Conservation (phyloP, 1,140 invertebrate genomes). For the Acromyrmex heyeri region DNA sequence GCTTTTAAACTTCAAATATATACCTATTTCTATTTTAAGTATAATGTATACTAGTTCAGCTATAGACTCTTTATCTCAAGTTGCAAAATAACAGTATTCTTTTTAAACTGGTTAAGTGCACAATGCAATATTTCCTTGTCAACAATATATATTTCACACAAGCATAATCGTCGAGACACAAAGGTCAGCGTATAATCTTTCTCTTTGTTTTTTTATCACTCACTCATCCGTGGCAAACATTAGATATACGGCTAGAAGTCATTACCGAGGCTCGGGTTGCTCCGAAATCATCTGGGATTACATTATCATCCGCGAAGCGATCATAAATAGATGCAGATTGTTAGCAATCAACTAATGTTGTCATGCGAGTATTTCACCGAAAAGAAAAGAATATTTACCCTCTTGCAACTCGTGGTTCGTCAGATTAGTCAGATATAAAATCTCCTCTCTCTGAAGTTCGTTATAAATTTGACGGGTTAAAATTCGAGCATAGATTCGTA, state of each 20-base stretch:
- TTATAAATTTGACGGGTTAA: slow-evolving; percentile 16
- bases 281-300: neutral
- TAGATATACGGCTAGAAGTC: slow-evolving; percentile 9
- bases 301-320: neutral
- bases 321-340: neutral
- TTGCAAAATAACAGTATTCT: neutral
- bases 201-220: slow-evolving; percentile 1
- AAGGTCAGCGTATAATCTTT: neutral
- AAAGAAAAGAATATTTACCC: slow-evolving; percentile 56
- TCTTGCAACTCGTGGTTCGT: slow-evolving; percentile 26
- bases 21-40: too few species aligned
- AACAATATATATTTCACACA: neutral
- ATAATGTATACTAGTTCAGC: too few species aligned
- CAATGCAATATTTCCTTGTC: neutral
- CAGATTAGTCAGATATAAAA: slow-evolving; percentile 67
- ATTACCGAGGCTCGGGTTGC: neutral
- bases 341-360: neutral
- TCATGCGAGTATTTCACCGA: neutral
- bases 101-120: neutral
- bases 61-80: neutral
- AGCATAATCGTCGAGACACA: neutral
- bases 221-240: neutral
- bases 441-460: slow-evolving; percentile 42
- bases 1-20: too few species aligned
- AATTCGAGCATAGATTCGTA: neutral